These are phyloP conservation scores for Drosophila tripunctata DNA, from an alignment of 2,888 invertebrate genomes.

Conservation along the genomic window DNA sequence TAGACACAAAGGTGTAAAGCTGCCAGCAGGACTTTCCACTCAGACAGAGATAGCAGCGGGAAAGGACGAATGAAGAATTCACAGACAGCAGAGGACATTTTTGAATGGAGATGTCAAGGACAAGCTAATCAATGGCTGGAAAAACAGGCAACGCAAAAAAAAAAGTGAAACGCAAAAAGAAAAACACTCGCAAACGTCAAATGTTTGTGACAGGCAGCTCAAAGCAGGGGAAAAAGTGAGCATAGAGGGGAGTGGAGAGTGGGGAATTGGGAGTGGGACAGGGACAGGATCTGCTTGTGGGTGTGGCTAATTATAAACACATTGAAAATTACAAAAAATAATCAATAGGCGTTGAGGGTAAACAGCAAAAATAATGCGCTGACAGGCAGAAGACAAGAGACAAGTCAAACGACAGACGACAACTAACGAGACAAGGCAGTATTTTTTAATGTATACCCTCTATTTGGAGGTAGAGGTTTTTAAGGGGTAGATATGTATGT, in stretches of 20 bases:
- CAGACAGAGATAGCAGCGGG: slow-evolving; percentile 6
- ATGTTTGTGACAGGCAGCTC: slow-evolving; percentile 62
- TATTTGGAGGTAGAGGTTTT: accelerated
- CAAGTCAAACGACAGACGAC: slow-evolving; percentile 5
- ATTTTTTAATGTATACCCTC: slow-evolving; percentile 27
- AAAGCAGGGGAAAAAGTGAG: neutral
- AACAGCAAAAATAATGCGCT: neutral
- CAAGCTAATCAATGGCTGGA: slow-evolving; percentile 32
- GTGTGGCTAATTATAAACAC: slow-evolving; percentile 68
- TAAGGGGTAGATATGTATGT: neutral
- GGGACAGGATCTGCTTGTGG: slow-evolving; percentile 20
- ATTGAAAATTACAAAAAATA: slow-evolving; percentile 65
- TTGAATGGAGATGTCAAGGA: slow-evolving; percentile 14
- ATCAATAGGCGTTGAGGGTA: slow-evolving; percentile 49
- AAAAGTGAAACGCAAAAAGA: slow-evolving; percentile 7
- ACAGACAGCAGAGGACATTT: neutral
- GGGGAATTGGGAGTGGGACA: neutral
- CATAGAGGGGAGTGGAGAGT: neutral
- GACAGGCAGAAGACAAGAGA: slow-evolving; percentile 24
- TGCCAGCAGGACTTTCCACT: slow-evolving; percentile 18
- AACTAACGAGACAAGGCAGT: slow-evolving; percentile 17
- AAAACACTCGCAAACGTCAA: slow-evolving; percentile 47
- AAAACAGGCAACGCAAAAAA: slow-evolving; percentile 2
- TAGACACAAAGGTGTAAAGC: slow-evolving; percentile 41
- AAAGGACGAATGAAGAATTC: neutral